phyloP scores from a whole-genome alignment of 2,888 invertebrate species.

The Caradrina kadenii region DNA sequence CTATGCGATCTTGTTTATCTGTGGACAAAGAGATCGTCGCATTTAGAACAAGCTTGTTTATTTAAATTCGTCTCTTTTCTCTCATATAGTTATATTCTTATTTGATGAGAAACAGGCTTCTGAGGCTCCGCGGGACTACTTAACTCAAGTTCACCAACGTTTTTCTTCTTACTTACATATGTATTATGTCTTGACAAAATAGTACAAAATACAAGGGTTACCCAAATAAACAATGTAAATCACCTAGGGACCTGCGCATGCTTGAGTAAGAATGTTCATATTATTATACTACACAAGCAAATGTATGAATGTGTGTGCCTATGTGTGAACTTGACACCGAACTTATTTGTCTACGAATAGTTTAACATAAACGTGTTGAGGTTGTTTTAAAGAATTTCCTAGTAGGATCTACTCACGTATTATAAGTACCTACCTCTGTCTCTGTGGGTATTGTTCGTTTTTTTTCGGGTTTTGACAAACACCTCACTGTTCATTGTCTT shows the following conservation, averaged over 20 bases:
- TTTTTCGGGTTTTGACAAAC: constrained; percentile 31
- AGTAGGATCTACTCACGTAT: neutral
- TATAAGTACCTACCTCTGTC: neutral
- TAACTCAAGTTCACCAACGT: constrained; percentile 30
- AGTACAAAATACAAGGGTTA: constrained; percentile 35
- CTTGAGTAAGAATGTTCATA: constrained; percentile 48
- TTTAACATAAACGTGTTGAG: constrained; percentile 35
- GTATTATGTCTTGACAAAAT: constrained; percentile 41
- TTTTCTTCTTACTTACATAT: constrained; percentile 42
- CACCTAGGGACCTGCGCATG: constrained; percentile 43
- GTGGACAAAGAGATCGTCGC: constrained; percentile 10
- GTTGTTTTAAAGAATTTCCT: constrained; percentile 15
- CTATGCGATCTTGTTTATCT: neutral
- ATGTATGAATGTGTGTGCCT: neutral
- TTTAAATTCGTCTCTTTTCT: constrained; percentile 20
- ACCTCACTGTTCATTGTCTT: constrained; percentile 17
- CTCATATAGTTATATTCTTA: constrained; percentile 17
- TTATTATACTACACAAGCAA: constrained; percentile 26
- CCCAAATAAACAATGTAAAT: constrained; percentile 57
- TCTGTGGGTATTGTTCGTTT: constrained; percentile 15
- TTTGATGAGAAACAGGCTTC: constrained; percentile 23
- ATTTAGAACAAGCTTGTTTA: constrained; percentile 22
- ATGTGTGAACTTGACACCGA: constrained; percentile 21
- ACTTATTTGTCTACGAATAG: constrained; percentile 30
- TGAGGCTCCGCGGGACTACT: constrained; percentile 1